phyloP scores from a whole-genome alignment of 1,140 invertebrate species.

The Olivierus martensii region DNA sequence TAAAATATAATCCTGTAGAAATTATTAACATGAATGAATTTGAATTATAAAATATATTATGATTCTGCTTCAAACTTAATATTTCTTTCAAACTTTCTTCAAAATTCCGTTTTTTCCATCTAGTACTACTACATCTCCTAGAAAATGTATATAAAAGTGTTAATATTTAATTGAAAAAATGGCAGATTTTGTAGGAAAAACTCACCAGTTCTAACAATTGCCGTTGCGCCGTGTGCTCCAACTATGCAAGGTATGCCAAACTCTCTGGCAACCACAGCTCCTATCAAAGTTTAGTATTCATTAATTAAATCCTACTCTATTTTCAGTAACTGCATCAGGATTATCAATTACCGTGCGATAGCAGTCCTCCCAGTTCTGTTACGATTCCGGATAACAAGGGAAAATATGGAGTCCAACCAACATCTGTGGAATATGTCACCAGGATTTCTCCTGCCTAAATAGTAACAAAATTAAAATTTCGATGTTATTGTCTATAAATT shows the following conservation, averaged over 20 bases:
- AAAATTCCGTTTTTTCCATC: neutral
- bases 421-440: slow-evolving; percentile 61
- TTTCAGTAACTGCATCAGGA: neutral
- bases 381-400: slow-evolving; percentile 66
- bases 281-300: neutral
- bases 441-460: slow-evolving; percentile 50
- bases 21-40: no score
- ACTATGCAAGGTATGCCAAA: slow-evolving; percentile 2
- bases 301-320: no score
- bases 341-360: slow-evolving; percentile 50
- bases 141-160: neutral
- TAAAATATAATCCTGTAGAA: no score
- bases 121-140: neutral
- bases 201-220: slow-evolving; percentile 1
- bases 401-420: slow-evolving; percentile 77
- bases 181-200: no score
- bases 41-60: no score
- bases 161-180: no score
- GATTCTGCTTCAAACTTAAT: no score
- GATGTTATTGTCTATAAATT: neutral
- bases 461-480: neutral
- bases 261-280: slow-evolving; percentile 4
- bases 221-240: neutral
- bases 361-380: slow-evolving; percentile 67
- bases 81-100: neutral